Conservation (phyloP, 2,888 invertebrate genomes). For the Ectobius pallidus region DNA sequence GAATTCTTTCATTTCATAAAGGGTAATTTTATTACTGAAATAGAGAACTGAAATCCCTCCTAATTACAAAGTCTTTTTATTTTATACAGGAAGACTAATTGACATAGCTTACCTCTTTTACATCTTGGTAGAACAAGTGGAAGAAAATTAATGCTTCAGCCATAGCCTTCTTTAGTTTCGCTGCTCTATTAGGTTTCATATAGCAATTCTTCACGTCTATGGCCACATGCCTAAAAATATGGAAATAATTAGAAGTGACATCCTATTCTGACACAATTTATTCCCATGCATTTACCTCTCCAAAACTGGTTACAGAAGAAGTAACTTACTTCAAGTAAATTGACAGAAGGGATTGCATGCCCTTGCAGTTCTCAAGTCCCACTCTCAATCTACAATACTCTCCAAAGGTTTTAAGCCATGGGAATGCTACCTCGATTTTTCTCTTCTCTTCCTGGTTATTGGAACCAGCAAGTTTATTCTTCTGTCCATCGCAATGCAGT, state of each 20-base stretch:
- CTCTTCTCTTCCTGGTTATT: constrained; percentile 33
- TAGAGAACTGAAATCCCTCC: too few relatives aligned
- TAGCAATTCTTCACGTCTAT: constrained; percentile 53
- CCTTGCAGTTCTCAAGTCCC: constrained; percentile 48
- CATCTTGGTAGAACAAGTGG: constrained; percentile 53
- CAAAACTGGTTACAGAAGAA: too few relatives aligned
- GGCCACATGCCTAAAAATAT: constrained; percentile 54
- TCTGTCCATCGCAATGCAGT: too few relatives aligned
- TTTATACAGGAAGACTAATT: too few relatives aligned
- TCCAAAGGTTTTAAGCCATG: constrained; percentile 52
- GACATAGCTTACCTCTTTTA: constrained; percentile 53
- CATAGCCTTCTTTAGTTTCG: constrained; percentile 54
- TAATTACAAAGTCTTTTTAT: too few relatives aligned
- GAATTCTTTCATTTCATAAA: too few relatives aligned
- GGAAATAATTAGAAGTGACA: too few relatives aligned
- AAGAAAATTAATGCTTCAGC: constrained; percentile 54
- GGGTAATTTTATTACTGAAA: too few relatives aligned
- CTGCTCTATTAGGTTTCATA: constrained; percentile 52
- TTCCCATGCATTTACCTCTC: too few relatives aligned
- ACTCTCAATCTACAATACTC: constrained; percentile 49
- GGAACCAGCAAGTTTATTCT: constrained; percentile 16
- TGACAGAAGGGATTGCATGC: constrained; percentile 51
- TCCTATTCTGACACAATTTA: too few relatives aligned
- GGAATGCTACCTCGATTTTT: constrained; percentile 45
- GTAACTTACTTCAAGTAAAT: constrained; percentile 51